phyloP scores from a whole-genome alignment of 1,140 invertebrate species.

The Teleogryllus occipitalis region DNA sequence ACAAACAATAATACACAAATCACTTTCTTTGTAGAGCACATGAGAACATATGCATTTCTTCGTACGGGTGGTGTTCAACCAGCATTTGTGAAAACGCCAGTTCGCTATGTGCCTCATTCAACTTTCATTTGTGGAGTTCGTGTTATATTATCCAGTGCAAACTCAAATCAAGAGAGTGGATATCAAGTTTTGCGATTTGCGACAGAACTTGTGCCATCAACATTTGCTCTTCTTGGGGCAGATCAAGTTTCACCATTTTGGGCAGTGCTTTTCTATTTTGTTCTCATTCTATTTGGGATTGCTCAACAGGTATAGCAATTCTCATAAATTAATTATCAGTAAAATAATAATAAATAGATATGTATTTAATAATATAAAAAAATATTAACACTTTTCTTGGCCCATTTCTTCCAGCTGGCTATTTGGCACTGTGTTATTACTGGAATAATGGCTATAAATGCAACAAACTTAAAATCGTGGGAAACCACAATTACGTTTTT shows the following conservation, averaged over 20 bases:
- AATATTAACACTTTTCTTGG: not conserved
- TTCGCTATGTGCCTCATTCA: constrained; percentile 58
- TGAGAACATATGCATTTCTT: constrained; percentile 63
- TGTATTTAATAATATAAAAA: not conserved
- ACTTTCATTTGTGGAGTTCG: constrained; percentile 63
- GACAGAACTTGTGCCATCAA: constrained; percentile 77
- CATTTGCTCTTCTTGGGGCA: constrained; percentile 59
- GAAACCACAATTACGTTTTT: constrained; percentile 80
- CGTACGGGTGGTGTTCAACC: constrained; percentile 34
- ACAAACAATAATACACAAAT: no score
- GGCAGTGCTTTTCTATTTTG: constrained; percentile 78
- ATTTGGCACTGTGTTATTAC: constrained; percentile 75
- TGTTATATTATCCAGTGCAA: constrained; percentile 46
- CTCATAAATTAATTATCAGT: not conserved
- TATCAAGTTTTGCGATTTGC: constrained; percentile 70
- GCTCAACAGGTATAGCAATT: constrained; percentile 56
- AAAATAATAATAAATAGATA: not conserved
- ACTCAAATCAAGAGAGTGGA: constrained; percentile 51
- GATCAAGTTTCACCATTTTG: constrained; percentile 66
- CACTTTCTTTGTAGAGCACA: constrained; percentile 50
- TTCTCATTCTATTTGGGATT: constrained; percentile 75
- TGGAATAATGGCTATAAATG: constrained; percentile 68
- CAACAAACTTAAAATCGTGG: constrained; percentile 60
- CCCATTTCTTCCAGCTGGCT: constrained; percentile 46
- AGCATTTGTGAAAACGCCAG: constrained; percentile 43